Evolutionary conservation across 53 echinoderm and acorn worm genomes (phyloP).

Genomic region (Glandiceps talaboti): DNA sequence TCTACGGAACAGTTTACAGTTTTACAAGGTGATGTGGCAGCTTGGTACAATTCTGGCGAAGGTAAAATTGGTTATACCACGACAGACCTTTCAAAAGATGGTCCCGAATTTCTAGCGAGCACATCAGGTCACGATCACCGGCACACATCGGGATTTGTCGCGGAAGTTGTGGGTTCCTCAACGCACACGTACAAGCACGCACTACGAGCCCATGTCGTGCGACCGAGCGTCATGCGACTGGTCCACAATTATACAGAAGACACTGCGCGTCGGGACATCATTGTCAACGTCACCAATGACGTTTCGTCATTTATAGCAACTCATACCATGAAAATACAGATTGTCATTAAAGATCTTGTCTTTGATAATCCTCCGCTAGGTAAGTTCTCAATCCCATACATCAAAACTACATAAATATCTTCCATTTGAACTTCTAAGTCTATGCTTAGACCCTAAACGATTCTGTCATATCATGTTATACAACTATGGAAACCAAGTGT

Average conservation of each 20-base stretch:
- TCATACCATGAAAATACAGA: constrained; percentile 49
- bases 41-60: constrained; percentile 12
- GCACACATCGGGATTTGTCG: constrained; percentile 36
- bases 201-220: constrained; percentile 59
- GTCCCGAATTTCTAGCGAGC: constrained; percentile 45
- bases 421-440: too few relatives aligned
- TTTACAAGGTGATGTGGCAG: constrained; percentile 8
- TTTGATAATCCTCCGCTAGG: constrained; percentile 44
- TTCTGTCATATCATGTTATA: too few relatives aligned
- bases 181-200: constrained; percentile 63
- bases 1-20: background rate
- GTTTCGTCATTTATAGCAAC: constrained; percentile 8
- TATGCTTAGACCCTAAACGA: too few relatives aligned
- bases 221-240: constrained; percentile 58
- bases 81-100: constrained; percentile 35
- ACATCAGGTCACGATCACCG: constrained; percentile 34
- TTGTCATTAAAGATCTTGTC: constrained; percentile 36
- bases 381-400: constrained; percentile 30
- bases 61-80: constrained; percentile 50
- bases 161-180: constrained; percentile 21
- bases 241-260: constrained; percentile 71
- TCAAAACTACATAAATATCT: too few relatives aligned
- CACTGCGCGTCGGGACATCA: constrained; percentile 32
- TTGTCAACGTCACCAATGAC: constrained; percentile 36
- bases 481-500: too few relatives aligned